Evolutionary conservation across 1,140 invertebrate genomes (phyloP), one percentile per base, ranked within the genome.

Genomic region (Drosophila repletoides): DNA sequence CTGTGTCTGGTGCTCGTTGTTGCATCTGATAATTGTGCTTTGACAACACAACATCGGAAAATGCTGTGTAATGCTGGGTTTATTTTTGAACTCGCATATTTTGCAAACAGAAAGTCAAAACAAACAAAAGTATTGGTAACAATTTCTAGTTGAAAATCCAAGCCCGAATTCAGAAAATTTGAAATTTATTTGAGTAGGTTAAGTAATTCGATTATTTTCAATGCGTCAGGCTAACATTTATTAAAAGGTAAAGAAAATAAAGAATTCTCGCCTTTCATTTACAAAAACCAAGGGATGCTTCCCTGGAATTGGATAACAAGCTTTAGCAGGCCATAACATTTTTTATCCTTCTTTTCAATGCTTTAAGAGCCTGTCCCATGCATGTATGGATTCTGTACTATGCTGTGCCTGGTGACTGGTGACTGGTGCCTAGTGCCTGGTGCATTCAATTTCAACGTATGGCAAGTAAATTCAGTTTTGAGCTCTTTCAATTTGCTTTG

Each of bases 11-110:
- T 52, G 56, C 15, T 71, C 14, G 66, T 38, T 72, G 58, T 52
- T 56, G 72, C 77, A 81, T 69, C 69, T 58, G 77, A 81, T 81
- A 81, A 81, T 81, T 81, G 77, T 76, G 73, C 63, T 49, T 53
- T 76, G 77, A 81, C 55, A 61, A 40, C 33, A 52, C 29, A 36
- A 45, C 58, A 36, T 51, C 66, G 33, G n/a, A 31, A 26, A 55
- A 64, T 72, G 43, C 53, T 80, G 53, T 69, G 24, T 40, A 48
- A 10, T 41, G 34, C 41, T 36, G 36, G 34, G 31, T 79, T 74
- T 79, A 79, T 79, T 80, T 80, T 81, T 69, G 68, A 72, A 53
- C 5, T 49, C 31, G 26, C 49, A 64, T 53, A 53, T 22, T 56
- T 49, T 51, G 56, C 34, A 36, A 65, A 45, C 65, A 29, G 29